Base-by-base conservation (phyloP, 2,888 invertebrate genomes). In the Carterocephalus palaemon region DNA sequence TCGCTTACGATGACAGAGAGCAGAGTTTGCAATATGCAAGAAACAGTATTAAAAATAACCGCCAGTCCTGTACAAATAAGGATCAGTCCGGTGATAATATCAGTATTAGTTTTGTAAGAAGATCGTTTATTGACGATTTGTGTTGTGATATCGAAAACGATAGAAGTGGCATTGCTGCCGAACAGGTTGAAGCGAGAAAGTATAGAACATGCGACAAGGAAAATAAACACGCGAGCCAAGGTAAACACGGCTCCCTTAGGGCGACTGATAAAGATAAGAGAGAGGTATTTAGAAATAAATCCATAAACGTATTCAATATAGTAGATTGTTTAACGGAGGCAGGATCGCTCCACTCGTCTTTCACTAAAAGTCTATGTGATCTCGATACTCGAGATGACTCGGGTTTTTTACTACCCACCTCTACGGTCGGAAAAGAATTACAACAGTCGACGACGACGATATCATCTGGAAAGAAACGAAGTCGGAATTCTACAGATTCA, bases 261-360 rank as follows among this genome's bases (percentile, higher is more conserved):
- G 53, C 62, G 38, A 70, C 68, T 52, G 59, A 59, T 41, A 83
- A 80, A 61, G 81, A 80, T 59, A 85, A 85, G 52, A 68, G 85
- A 63, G 86, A 85, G 69, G 85, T 85, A 10, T 86, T 86, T 72
- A 79, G 73, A 64, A 85, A 86, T 70, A 86, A 84, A 59, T 85
- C 85, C 23, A 78, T 82, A 60, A 86, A 86, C 54, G 81, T 85
- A 40, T 85, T 84, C 62, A 85, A 84, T 55, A 69, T 85, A 60
- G 85, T 83, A 4, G 85, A 86, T 60, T 84, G 83, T 54, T 64
- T 85, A 36, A 70, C 77, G 8, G 85, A 84, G 64, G 67, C 75
- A 13, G 82, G 78, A 17, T 83, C 84, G 48, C 60, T 86, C 46
- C 80, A 81, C 64, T 86, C 87, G 5, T 84, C 86, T 16, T 66